Percentiles rank a stretch among this genome's conserved stretches.
Evolutionary conservation across 2,113 vertebrate genomes (phyloP).

Genomic region (Egretta garzetta): DNA sequence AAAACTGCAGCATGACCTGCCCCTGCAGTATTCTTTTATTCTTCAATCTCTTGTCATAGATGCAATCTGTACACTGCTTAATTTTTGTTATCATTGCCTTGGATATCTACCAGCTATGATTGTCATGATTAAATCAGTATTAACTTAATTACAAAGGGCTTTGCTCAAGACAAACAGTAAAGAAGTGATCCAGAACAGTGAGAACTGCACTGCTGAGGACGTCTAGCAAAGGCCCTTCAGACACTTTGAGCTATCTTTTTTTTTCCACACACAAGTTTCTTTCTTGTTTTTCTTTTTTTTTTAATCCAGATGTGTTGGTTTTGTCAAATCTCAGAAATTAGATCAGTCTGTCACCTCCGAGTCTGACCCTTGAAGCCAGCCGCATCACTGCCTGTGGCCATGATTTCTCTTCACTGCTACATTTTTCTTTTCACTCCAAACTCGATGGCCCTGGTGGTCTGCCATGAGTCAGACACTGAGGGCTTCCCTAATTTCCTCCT

Average conservation of each 20-base stretch:
- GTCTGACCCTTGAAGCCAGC: background rate
- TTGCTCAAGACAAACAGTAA: slow-evolving; percentile 52
- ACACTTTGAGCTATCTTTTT: background rate
- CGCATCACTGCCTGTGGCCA: background rate
- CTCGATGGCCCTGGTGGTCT: background rate
- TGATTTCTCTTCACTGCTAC: background rate
- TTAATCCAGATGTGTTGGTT: background rate
- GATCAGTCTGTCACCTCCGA: slow-evolving; percentile 31
- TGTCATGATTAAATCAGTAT: slow-evolving; percentile 65
- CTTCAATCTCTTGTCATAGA: slow-evolving; percentile 16
- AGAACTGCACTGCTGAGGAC: slow-evolving; percentile 18
- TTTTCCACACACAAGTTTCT: background rate
- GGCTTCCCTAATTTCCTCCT: background rate
- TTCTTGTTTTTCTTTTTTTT: background rate
- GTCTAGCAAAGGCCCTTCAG: slow-evolving; percentile 14
- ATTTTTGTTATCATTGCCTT: slow-evolving; percentile 54
- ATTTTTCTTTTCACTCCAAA: background rate
- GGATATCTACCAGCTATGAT: slow-evolving; percentile 53
- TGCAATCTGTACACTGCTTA: background rate
- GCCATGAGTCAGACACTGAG: background rate
- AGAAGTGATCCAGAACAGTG: slow-evolving; percentile 44
- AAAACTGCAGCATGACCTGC: background rate
- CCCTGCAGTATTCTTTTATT: background rate
- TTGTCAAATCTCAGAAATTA: slow-evolving; percentile 24
- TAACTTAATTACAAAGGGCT: slow-evolving; percentile 64